These are phyloP conservation scores for Sphyrna mokarran DNA, from an alignment of 2,113 vertebrate genomes.

Conservation along the genomic window DNA sequence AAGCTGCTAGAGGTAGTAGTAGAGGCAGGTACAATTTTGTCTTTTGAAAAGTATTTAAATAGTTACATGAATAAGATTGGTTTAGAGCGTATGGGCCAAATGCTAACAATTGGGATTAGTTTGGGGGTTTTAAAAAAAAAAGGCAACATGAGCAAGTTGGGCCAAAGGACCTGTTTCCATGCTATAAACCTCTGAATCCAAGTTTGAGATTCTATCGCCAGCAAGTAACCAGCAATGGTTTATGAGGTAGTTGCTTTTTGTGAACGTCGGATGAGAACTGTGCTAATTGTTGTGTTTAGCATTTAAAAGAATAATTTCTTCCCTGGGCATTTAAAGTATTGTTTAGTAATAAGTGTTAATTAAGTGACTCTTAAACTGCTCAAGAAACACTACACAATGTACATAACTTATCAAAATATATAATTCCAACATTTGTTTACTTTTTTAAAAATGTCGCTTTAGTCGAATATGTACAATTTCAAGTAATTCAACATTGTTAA, in stretches of 20 bases:
- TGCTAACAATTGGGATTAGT: no score
- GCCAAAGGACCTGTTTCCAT: no score
- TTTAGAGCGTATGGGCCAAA: no score
- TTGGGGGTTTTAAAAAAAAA: no score
- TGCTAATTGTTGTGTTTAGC: not conserved
- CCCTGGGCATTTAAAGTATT: not conserved
- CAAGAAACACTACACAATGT: not conserved
- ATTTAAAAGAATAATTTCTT: not conserved
- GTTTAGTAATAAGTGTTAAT: not conserved
- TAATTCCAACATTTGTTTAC: not conserved
- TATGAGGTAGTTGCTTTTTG: not conserved
- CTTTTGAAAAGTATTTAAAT: no score
- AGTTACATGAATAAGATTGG: no score
- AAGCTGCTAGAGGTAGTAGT: no score
- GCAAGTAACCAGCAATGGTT: not conserved
- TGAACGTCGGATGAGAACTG: not conserved
- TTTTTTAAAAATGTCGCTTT: not conserved
- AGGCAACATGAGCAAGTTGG: no score
- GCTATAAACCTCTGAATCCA: no score
- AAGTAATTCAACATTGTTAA: not conserved
- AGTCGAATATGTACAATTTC: not conserved
- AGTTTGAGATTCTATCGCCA: no score
- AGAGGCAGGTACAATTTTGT: no score
- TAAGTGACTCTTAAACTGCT: not conserved
- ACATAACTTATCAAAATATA: not conserved